Conservation (phyloP, 2,888 invertebrate genomes). For the Leucophenga montana region DNA sequence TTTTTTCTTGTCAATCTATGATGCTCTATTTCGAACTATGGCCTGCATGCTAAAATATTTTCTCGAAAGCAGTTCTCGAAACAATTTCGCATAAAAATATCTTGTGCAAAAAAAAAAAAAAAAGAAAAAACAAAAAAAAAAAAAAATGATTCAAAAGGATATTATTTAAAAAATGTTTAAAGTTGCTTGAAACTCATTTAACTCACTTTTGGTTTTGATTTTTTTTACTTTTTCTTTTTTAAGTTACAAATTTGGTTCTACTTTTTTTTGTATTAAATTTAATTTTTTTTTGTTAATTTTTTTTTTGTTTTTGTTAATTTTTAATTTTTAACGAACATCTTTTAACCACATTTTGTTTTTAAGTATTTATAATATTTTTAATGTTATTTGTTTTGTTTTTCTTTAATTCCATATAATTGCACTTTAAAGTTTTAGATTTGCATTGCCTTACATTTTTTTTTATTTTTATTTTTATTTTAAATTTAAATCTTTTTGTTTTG, state of each 20-base stretch:
- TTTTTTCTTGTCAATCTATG: slow-evolving; percentile 28
- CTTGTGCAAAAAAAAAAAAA: too few relatives aligned
- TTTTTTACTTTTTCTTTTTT: slow-evolving; percentile 8
- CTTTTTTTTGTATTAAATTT: slow-evolving; percentile 37
- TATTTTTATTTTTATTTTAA: slow-evolving; percentile 44
- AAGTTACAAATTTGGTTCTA: slow-evolving; percentile 39
- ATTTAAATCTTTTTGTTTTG: slow-evolving; percentile 25
- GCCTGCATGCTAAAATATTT: too few relatives aligned
- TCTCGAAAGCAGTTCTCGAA: too few relatives aligned
- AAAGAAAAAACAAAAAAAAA: too few relatives aligned
- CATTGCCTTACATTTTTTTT: slow-evolving; percentile 43
- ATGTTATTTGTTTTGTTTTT: slow-evolving; percentile 60
- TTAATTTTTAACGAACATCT: slow-evolving; percentile 68
- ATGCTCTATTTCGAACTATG: slow-evolving; percentile 36
- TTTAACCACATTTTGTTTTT: slow-evolving; percentile 71
- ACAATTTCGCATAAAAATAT: not conserved
- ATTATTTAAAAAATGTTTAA: not conserved
- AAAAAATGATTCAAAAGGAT: too few relatives aligned
- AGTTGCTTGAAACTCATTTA: too few relatives aligned
- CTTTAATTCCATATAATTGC: slow-evolving; percentile 63
- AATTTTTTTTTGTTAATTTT: slow-evolving; percentile 39
- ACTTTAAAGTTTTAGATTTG: slow-evolving; percentile 56
- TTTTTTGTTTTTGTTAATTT: too few relatives aligned
- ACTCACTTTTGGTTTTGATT: too few relatives aligned
- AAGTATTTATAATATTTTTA: slow-evolving; percentile 78